Conservation (phyloP, 1,140 invertebrate species). For the Drosophila sp. region DNA sequence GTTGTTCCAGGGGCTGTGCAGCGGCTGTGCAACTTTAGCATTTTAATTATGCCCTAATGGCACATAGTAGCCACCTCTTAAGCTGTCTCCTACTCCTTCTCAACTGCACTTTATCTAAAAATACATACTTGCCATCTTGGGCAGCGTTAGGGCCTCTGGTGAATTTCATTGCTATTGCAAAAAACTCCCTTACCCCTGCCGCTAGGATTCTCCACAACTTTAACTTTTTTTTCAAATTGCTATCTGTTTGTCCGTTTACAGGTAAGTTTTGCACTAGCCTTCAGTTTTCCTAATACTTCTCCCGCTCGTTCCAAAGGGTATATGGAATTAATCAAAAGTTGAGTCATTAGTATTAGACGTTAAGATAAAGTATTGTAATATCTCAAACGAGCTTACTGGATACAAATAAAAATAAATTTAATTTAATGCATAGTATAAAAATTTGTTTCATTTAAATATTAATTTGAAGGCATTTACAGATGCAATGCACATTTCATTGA, state of each 20-base stretch:
- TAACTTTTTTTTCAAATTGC: constrained; percentile 61
- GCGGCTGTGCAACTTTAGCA: constrained; percentile 66
- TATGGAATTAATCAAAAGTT: no score
- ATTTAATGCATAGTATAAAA: no score
- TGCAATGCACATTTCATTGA: no score
- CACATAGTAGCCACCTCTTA: constrained; percentile 71
- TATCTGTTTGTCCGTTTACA: constrained; percentile 16
- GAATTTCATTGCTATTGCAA: constrained; percentile 54
- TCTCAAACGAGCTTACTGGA: no score
- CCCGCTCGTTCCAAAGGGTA: no score
- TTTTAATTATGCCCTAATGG: constrained; percentile 84
- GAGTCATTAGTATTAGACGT: no score
- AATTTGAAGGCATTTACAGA: no score
- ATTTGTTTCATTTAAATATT: no score
- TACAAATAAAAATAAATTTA: no score
- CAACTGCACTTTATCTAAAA: constrained; percentile 1
- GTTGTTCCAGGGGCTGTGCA: constrained; percentile 7
- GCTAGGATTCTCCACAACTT: constrained; percentile 46
- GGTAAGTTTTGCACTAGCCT: no score
- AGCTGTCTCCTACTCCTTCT: constrained; percentile 1
- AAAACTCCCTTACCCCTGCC: background rate
- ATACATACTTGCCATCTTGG: constrained; percentile 4
- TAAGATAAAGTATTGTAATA: no score
- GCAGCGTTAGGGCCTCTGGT: constrained; percentile 24
- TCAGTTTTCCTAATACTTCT: no score